Evolutionary conservation across 2,113 vertebrate species (phyloP).

Genomic region (Toxotes jaculatrix): DNA sequence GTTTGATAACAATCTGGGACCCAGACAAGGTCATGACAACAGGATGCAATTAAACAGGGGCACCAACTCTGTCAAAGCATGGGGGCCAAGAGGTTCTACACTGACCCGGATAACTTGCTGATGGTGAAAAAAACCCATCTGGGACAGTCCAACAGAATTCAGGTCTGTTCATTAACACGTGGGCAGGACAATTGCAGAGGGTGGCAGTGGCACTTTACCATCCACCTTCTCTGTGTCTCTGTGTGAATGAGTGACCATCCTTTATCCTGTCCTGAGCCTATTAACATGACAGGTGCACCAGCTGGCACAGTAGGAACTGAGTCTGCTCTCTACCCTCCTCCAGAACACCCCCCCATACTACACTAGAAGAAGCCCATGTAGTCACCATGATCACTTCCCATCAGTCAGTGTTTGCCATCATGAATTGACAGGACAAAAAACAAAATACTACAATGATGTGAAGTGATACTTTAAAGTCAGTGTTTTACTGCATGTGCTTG

Average conservation of each 20-base stretch:
- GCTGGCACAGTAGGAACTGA: not conserved
- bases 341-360: slow-evolving; percentile 1
- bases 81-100: slow-evolving; percentile 1
- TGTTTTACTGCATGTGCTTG: slow-evolving; percentile 3
- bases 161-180: slow-evolving; percentile 31
- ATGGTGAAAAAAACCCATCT: slow-evolving; percentile 13
- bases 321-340: not conserved
- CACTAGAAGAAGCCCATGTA: not conserved
- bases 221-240: not conserved
- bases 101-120: slow-evolving; percentile 34
- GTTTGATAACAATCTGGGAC: slow-evolving; percentile 49
- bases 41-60: slow-evolving; percentile 35
- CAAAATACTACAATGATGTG: no score
- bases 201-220: not conserved
- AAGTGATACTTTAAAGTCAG: no score
- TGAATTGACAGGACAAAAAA: no score
- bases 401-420: no score
- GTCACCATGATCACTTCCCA: not conserved
- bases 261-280: slow-evolving; percentile 7
- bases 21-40: slow-evolving; percentile 23
- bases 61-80: slow-evolving; percentile 15
- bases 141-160: not conserved
- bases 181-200: slow-evolving; percentile 18
- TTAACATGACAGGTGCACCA: slow-evolving; percentile 23
- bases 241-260: slow-evolving; percentile 18